Conservation (phyloP, 1,140 invertebrate species). For the Cotesia vestalis region DNA sequence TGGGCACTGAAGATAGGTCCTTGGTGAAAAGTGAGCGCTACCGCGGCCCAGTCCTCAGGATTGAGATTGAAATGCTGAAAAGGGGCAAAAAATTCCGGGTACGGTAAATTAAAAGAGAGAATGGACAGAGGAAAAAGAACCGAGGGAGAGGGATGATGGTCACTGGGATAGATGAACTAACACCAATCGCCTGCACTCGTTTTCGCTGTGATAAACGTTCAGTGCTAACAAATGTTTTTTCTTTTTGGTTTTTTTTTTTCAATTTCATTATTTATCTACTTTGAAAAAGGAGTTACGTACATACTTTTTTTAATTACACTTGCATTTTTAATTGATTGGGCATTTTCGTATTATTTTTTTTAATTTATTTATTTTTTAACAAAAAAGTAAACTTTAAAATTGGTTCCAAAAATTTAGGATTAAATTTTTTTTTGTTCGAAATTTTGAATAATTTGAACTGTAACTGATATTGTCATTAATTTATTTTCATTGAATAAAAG, state of each 20-base stretch:
- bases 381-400: no score
- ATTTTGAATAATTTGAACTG: no score
- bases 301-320: background rate
- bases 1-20: no score
- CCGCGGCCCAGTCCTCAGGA: conserved; percentile 35
- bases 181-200: conserved; percentile 6
- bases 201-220: conserved; percentile 39
- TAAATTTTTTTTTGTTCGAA: no score
- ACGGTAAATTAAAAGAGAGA: conserved; percentile 30
- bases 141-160: conserved; percentile 21
- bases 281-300: no score
- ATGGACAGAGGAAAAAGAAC: conserved; percentile 27
- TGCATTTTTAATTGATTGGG: background rate
- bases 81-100: background rate
- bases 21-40: no score
- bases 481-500: no score
- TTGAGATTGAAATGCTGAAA: conserved; percentile 27
- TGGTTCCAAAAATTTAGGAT: no score
- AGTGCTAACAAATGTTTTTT: conserved; percentile 33
- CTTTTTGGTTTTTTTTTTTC: conserved; percentile 5
- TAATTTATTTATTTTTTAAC: no score
- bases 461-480: no score
- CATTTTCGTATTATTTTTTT: background rate
- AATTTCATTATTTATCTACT: background rate
- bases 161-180: conserved; percentile 24